Base-by-base conservation (phyloP, 2,113 vertebrate species). In the Eclectus roratus region DNA sequence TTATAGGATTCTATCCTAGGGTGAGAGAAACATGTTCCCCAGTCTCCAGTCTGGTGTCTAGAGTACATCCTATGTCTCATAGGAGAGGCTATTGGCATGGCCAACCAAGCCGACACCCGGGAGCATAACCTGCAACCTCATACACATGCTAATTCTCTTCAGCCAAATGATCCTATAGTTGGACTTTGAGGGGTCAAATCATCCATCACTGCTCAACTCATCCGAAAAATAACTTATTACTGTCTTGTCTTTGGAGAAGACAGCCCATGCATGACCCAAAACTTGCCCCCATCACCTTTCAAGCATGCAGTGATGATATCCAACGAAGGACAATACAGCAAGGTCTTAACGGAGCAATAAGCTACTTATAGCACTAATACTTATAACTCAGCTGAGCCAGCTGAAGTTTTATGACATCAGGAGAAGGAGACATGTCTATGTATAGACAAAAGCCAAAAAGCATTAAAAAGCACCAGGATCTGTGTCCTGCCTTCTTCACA, bases 401-500 rank as follows among this genome's bases (percentile, higher is more conserved):
- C 46, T 17, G n/a, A 9, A 33, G 50, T 8, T 39, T 56, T 31
- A 23, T 6, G 20, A 1, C 6, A 1, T 37, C 23, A 56, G 35
- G 77, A 56, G 20, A 55, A 13, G 24, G 17, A 64, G 17, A 70
- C 31, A 4, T 0, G 7, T 7, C n/a, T 47, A 19, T 5, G 37
- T 1, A 68, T 6, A 2, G 18, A 60, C 28, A 64, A 46, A 58
- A 58, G 35, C 8, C n/a, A 55, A 29, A 41, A 81, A 33, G 14
- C 3, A 7, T 6, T 13, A 25, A 35, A 70, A 64, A 37, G 7
- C 60, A 41, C 24, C 29, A 31, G 33, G 33, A 41, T 11, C 55
- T n/a, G 28, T 1, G 1, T 17, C 8, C 0, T 14, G 10, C 28
- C 24, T 53, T 44, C 28, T 46, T 46, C 44, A 19, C 37, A 52